A percentile compares a stretch with the other conserved stretches of the same genome.
Conservation (phyloP, 2,797 vertebrate genomes). For the Synaphobranchus kaupii region DNA sequence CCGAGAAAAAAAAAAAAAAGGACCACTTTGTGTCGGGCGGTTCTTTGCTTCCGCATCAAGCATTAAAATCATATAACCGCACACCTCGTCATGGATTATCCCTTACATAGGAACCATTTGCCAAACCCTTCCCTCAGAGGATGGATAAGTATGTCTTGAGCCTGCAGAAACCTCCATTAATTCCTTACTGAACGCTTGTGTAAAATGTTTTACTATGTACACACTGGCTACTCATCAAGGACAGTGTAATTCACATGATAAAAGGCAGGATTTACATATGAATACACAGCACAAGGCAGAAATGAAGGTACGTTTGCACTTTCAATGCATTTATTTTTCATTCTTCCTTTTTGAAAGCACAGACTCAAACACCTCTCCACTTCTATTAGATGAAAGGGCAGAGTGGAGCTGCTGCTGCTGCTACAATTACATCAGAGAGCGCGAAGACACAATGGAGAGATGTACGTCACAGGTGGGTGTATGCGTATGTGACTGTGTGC, state of each 20-base stretch:
- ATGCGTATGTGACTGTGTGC: constrained; percentile 35
- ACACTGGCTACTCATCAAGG: constrained; percentile 49
- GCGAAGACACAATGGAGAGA: constrained; percentile 42
- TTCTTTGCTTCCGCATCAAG: background rate
- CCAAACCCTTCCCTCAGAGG: background rate
- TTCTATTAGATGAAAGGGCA: constrained; percentile 12
- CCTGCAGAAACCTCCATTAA: background rate
- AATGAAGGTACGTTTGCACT: constrained; percentile 43
- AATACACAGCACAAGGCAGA: constrained; percentile 55
- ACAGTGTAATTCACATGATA: constrained; percentile 44
- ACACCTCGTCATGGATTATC: background rate
- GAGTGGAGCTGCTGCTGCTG: constrained; percentile 41
- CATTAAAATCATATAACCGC: background rate
- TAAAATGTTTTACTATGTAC: constrained; percentile 39
- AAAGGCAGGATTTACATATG: constrained; percentile 67
- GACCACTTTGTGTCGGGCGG: too few relatives aligned
- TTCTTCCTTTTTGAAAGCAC: constrained; percentile 35
- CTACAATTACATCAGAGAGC: constrained; percentile 44
- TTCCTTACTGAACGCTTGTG: constrained; percentile 3
- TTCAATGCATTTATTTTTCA: constrained; percentile 32
- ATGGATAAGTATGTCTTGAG: background rate
- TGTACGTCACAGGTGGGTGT: constrained; percentile 46
- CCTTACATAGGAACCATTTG: background rate
- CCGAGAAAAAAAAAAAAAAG: too few relatives aligned
- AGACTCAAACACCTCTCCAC: constrained; percentile 22